Evolutionary conservation across 2,797 vertebrate genomes (phyloP).

Genomic region (Phrynocephalus guinanensis): DNA sequence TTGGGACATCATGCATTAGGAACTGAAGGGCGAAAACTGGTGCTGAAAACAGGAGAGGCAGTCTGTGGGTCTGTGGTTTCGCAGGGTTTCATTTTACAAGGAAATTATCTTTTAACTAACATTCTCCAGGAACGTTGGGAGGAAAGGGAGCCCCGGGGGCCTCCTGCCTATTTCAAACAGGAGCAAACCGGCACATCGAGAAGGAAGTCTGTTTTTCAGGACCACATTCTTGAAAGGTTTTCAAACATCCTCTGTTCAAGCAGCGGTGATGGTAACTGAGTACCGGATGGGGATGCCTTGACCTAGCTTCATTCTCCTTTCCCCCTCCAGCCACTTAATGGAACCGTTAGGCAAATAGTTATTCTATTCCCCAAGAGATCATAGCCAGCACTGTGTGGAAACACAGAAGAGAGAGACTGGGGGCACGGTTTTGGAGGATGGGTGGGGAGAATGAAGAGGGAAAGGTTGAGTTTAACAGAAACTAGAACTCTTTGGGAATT

Average conservation of each 20-base stretch:
- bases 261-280: not conserved
- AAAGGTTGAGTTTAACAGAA: not conserved
- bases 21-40: not conserved
- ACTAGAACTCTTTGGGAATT: not conserved
- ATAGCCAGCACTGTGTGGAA: not conserved
- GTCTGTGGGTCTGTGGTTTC: constrained; percentile 4
- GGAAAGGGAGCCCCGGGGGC: not conserved
- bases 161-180: not conserved
- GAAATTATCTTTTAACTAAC: not conserved
- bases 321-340: too few species aligned
- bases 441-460: not conserved
- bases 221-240: constrained; percentile 7
- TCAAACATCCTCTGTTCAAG: not conserved
- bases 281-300: not conserved
- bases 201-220: constrained; percentile 18
- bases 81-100: not conserved
- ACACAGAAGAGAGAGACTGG: not conserved
- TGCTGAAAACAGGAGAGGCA: not conserved
- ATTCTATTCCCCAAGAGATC: not conserved
- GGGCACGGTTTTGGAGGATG: too few species aligned
- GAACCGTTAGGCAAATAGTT: not conserved
- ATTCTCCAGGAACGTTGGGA: not conserved
- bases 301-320: not conserved
- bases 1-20: not conserved
- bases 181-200: too few species aligned